phyloP scores from a whole-genome alignment of 2,797 vertebrate species.

The Orestias chungarensis region DNA sequence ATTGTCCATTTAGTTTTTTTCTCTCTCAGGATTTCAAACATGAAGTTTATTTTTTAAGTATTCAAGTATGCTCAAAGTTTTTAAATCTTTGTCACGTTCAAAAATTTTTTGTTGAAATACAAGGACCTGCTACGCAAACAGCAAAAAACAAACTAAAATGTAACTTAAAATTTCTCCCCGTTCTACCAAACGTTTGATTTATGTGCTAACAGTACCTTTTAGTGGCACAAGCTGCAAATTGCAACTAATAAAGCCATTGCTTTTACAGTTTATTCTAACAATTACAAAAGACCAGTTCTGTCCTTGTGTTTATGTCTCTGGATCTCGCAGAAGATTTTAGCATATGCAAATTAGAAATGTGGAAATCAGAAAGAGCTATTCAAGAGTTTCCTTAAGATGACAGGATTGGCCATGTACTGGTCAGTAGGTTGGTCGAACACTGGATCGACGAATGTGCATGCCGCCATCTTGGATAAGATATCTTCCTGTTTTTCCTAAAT shows the following conservation, averaged over 20 bases:
- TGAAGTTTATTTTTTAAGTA: neutral
- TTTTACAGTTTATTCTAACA: neutral
- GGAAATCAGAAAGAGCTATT: too few species aligned
- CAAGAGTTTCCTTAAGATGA: too few species aligned
- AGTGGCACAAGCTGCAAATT: neutral
- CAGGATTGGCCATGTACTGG: too few species aligned
- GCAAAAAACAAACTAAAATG: neutral
- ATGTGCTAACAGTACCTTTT: neutral
- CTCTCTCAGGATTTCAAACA: neutral
- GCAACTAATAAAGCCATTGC: neutral
- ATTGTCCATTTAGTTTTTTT: neutral
- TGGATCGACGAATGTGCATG: too few species aligned
- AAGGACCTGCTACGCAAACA: neutral
- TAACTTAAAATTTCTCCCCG: too few species aligned
- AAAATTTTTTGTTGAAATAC: neutral
- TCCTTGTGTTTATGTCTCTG: too few species aligned
- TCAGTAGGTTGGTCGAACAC: too few species aligned
- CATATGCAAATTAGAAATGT: too few species aligned
- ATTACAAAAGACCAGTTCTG: too few species aligned
- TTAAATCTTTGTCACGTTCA: neutral
- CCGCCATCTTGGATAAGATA: too few species aligned
- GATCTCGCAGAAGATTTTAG: too few species aligned
- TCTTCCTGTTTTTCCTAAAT: too few species aligned
- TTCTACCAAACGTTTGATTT: neutral
- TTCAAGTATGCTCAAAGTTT: neutral